Base-by-base conservation (phyloP, 1,140 invertebrate species). In the Lordiphosa clarofinis region DNA sequence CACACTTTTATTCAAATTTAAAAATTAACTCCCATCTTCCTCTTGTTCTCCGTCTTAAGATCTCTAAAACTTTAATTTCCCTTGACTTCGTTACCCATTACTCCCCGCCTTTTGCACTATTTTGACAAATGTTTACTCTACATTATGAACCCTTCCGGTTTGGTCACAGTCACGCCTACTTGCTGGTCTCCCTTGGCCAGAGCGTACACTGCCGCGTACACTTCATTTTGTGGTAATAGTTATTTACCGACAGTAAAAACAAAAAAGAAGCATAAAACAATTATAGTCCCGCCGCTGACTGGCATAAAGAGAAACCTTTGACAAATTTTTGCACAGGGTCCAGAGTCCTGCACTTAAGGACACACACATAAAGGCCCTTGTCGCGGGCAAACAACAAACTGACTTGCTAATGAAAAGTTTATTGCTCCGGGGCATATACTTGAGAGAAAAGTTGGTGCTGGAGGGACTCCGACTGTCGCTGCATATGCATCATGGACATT, bases 391-490 rank as follows among this genome's bases (percentile, higher is more conserved):
- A 65, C 47, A 64, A 60, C 53, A 69, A 74, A 62, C 66, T 55
- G 76, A 82, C 78, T 82, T 82, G 76, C 76, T 82, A 82, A 82
- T 82, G 76, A 82, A 82, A 82, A 82, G 68, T 84, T 82, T 82
- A 82, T 76, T 81, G 68, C 76, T 59, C 57, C 48, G 44, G 67
- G 76, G 71, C 53, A 47, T 61, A 52, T 64, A 78, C 73, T 64
- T 60, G 52, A 48, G 52, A 21, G 31, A 50, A 24, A 46, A 58
- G 43, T 24, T 33, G 53, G 47, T 40, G 39, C 59, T 70, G 48
- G 21, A 24, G 21, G 21, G 21, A 24, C 21, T 24, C 21, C 28
- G 28, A 31, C 28, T 8, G 28, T 7, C 28, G 28, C 28, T 31
- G 28, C 54, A 72, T 50, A 56, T 60, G 68, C 50, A 72, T 56